These are phyloP conservation scores for Apoderus coryli DNA, from an alignment of 2,888 invertebrate species.

Conservation along the genomic window DNA sequence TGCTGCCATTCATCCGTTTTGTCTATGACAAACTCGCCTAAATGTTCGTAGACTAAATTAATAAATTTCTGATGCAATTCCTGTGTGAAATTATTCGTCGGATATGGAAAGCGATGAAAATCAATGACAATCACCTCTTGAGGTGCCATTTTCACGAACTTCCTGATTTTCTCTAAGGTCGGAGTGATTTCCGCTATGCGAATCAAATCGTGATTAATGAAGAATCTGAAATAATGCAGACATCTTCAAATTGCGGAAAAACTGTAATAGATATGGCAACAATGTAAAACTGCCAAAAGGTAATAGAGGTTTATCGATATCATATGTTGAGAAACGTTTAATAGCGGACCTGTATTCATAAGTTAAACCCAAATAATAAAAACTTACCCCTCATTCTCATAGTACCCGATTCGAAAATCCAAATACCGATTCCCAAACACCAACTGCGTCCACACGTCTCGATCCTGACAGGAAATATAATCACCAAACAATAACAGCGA, in stretches of 20 bases:
- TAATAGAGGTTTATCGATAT: too few species aligned
- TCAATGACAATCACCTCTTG: conserved; percentile 65
- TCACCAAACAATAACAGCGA: conserved; percentile 31
- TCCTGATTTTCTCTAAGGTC: conserved; percentile 51
- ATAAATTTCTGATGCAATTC: conserved; percentile 36
- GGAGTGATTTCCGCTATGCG: conserved; percentile 51
- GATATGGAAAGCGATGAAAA: conserved; percentile 63
- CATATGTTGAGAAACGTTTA: too few species aligned
- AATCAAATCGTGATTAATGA: conserved; percentile 59
- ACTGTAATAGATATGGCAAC: too few species aligned
- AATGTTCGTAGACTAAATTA: conserved; percentile 35
- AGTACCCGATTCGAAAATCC: conserved; percentile 67
- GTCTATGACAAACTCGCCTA: conserved; percentile 39
- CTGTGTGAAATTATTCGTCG: conserved; percentile 24
- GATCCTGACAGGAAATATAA: conserved; percentile 52
- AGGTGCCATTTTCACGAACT: conserved; percentile 50
- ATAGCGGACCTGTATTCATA: too few species aligned
- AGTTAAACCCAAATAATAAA: too few species aligned
- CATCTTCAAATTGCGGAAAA: too few species aligned
- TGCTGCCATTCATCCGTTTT: conserved; percentile 30
- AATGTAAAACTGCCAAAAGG: too few species aligned
- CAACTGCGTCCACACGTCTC: conserved; percentile 70
- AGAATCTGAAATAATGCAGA: conserved; percentile 38
- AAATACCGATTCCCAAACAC: conserved; percentile 71
- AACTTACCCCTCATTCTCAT: conserved; percentile 26